A percentile compares a stretch with the other conserved stretches of the same genome.
Conservation (phyloP, 1,140 invertebrate genomes). For the Neuroterus valhalla region DNA sequence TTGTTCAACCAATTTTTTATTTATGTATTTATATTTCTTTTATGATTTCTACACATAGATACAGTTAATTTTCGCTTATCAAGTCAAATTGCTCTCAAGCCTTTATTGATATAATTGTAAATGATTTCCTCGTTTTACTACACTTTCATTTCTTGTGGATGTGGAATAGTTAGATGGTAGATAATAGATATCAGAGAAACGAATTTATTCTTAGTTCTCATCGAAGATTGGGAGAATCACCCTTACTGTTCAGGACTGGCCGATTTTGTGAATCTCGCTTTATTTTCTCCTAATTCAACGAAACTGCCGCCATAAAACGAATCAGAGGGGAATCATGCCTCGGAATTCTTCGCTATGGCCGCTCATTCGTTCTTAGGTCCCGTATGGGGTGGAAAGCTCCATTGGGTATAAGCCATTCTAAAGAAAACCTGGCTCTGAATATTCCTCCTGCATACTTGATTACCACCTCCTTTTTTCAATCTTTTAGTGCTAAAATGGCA, state of each 20-base stretch:
- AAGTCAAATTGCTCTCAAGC: too few relatives aligned
- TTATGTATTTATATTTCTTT: too few relatives aligned
- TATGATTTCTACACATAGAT: too few relatives aligned
- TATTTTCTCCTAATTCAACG: slow-evolving; percentile 66
- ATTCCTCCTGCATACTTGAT: slow-evolving; percentile 25
- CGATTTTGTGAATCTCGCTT: slow-evolving; percentile 59
- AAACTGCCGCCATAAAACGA: slow-evolving; percentile 69
- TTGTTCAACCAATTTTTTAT: too few relatives aligned
- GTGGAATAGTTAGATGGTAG: neutral
- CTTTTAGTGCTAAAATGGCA: slow-evolving; percentile 19
- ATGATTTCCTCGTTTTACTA: neutral
- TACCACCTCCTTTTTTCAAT: slow-evolving; percentile 12
- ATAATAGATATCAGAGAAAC: slow-evolving; percentile 34
- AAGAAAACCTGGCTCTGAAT: slow-evolving; percentile 23
- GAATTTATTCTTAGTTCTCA: slow-evolving; percentile 43
- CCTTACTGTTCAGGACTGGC: slow-evolving; percentile 17
- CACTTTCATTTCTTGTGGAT: neutral
- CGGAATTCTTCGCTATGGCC: slow-evolving; percentile 49
- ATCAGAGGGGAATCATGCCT: slow-evolving; percentile 70
- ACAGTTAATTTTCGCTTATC: too few relatives aligned
- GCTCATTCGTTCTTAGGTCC: slow-evolving; percentile 38
- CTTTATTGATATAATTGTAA: too few relatives aligned
- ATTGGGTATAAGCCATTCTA: slow-evolving; percentile 24
- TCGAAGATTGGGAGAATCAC: slow-evolving; percentile 38
- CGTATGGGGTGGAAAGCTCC: slow-evolving; percentile 57